Evolutionary conservation across 2,888 invertebrate genomes (phyloP).

Genomic region (Dastarcus helophoroides): DNA sequence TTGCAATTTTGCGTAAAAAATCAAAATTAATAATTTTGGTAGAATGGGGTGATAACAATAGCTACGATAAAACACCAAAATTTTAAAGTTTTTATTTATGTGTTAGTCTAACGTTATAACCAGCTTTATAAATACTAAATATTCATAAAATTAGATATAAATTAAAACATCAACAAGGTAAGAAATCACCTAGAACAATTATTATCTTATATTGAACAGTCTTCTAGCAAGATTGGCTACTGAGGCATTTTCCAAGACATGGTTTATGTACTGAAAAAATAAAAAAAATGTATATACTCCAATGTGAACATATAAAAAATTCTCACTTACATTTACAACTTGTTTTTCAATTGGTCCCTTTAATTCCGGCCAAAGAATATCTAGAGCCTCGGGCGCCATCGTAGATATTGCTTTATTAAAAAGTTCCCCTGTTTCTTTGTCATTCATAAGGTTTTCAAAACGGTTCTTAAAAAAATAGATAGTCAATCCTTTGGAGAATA

Average conservation of each 20-base stretch:
- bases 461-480: slow-evolving; percentile 24
- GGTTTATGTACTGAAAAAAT: slow-evolving; percentile 32
- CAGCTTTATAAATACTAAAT: too few relatives aligned
- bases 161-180: not conserved
- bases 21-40: too few relatives aligned
- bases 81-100: too few relatives aligned
- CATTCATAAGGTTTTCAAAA: slow-evolving; percentile 34
- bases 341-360: slow-evolving; percentile 31
- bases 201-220: slow-evolving; percentile 25
- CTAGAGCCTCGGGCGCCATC: slow-evolving; percentile 33
- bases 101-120: too few relatives aligned
- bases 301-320: too few relatives aligned
- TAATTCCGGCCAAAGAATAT: slow-evolving; percentile 36
- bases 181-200: slow-evolving; percentile 2
- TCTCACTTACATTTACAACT: slow-evolving; percentile 31
- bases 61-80: too few relatives aligned
- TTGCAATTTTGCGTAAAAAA: too few relatives aligned
- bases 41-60: too few relatives aligned
- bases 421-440: slow-evolving; percentile 29
- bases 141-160: too few relatives aligned
- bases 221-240: slow-evolving; percentile 31
- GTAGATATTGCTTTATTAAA: slow-evolving; percentile 34
- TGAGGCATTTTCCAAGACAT: slow-evolving; percentile 30
- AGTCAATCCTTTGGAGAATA: slow-evolving; percentile 1
- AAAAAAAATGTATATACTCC: slow-evolving; percentile 7